Evolutionary conservation across 2,113 vertebrate genomes (phyloP).

Genomic region (Setophaga coronata): DNA sequence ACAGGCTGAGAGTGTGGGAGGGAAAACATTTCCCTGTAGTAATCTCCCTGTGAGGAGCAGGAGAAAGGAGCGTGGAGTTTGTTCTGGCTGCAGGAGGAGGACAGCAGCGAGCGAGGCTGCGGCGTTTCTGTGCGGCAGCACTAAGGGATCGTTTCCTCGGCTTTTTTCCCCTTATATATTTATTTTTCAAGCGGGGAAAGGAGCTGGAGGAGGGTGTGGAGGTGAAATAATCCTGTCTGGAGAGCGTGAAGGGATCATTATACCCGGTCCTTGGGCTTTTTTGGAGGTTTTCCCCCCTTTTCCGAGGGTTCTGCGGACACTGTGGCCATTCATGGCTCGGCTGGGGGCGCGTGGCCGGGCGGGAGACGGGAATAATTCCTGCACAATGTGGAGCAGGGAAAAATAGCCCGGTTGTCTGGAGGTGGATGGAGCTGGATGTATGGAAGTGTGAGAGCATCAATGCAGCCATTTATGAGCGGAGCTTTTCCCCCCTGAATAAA

Average conservation of each 20-base stretch:
- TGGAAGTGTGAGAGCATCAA: slow-evolving; percentile 34
- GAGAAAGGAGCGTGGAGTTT: background rate
- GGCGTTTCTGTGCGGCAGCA: background rate
- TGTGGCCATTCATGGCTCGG: slow-evolving; percentile 66
- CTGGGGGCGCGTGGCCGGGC: background rate
- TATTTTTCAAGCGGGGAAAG: background rate
- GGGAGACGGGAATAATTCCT: slow-evolving; percentile 29
- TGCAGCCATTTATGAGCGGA: slow-evolving; percentile 18
- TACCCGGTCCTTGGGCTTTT: background rate
- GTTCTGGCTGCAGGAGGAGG: background rate
- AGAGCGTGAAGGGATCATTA: slow-evolving; percentile 37
- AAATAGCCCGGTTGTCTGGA: slow-evolving; percentile 64
- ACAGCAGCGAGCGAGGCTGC: background rate
- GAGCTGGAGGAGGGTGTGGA: background rate
- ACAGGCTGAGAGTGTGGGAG: background rate
- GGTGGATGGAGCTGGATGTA: background rate
- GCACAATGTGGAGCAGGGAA: background rate
- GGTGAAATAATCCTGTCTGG: background rate
- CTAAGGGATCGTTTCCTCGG: slow-evolving; percentile 1
- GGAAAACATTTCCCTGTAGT: background rate
- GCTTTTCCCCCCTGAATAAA: background rate
- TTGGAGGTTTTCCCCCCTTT: fast-evolving
- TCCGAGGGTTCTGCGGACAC: slow-evolving; percentile 51
- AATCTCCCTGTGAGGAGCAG: background rate
- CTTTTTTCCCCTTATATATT: background rate